phyloP scores from a whole-genome alignment of 2,797 vertebrate species.

The Synanceia verrucosa region DNA sequence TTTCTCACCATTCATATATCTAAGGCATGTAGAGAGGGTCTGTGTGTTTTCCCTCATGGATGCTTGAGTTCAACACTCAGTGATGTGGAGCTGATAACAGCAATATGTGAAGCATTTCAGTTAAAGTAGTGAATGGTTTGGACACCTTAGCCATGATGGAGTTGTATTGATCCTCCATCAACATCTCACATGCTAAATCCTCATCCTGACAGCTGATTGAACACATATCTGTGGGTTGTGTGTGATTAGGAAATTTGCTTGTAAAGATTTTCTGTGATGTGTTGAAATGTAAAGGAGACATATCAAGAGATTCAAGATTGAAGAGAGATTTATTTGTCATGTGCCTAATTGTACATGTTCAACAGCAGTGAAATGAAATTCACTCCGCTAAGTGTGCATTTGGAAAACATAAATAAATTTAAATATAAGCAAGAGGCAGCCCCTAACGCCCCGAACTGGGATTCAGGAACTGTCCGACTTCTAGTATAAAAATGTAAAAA shows the following conservation, averaged over 20 bases:
- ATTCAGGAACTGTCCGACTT: too few species aligned
- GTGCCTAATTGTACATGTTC: too few species aligned
- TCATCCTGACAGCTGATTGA: constrained; percentile 59
- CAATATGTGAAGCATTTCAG: not conserved
- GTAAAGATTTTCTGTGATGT: not conserved
- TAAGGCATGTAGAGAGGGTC: not conserved
- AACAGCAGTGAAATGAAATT: too few species aligned
- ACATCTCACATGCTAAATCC: constrained; percentile 51
- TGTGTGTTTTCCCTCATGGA: not conserved
- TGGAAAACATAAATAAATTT: too few species aligned
- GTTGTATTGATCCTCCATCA: constrained; percentile 61
- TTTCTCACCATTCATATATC: constrained; percentile 1
- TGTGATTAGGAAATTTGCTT: constrained; percentile 3
- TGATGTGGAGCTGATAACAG: constrained; percentile 5
- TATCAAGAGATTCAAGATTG: too few species aligned
- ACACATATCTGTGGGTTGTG: constrained; percentile 28
- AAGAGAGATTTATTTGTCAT: too few species aligned
- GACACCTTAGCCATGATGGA: constrained; percentile 42
- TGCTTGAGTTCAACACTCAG: not conserved
- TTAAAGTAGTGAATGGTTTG: constrained; percentile 32
- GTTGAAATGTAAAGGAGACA: too few species aligned
- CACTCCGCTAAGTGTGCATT: too few species aligned
- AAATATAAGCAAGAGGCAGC: too few species aligned
- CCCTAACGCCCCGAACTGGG: too few species aligned
- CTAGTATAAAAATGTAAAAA: too few species aligned